Base-by-base conservation (phyloP, 2,113 vertebrate species). In the Fregata magnificens region DNA sequence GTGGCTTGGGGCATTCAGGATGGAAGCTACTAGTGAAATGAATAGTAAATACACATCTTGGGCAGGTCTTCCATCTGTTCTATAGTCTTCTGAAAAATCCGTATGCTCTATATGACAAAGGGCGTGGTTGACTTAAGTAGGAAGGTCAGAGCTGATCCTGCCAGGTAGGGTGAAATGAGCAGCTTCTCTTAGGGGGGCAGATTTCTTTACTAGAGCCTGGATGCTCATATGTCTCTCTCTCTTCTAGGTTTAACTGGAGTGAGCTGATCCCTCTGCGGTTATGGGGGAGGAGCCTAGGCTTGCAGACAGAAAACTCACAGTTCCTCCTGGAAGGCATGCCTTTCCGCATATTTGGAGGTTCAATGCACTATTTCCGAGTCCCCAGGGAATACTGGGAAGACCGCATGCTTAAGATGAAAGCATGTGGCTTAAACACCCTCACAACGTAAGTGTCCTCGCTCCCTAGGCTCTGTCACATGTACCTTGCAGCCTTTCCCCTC, bases 341-440 rank as follows among this genome's bases (percentile, higher is more conserved):
- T 38, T 98, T 99, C 93, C 97, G 97, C 29, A 98, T 99, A 16
- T 93, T 99, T 0, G 99, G 99, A 15, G 99, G 99, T 4, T 99
- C 99, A 4, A 73, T 99, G 88, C 99, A 99, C 95, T 99, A 99
- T 36, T 99, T 99, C 97, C 98, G 99, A 18, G 97, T 99, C 52
- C 99, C 99, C 52, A 97, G 95, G 61, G 98, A 99, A 8, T 99
- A 99, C 97, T 99, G 99, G 99, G 98, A 96, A 63, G 99, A 99
- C 89, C 99, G 99, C 5, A 88, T 99, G 98, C 88, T 98, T 40
- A 99, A 99, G 93, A 98, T 99, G 99, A 99, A 99, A 95, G 99
- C 99, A 1, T 99, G 99, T 36, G 99, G 99, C 80, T 96, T 99
- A 80, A 99, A 99, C 96, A 99, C 99, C 21, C 98, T 99, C 85